Percentiles rank a stretch among this genome's conserved stretches.
Conservation (phyloP, 1,140 invertebrate genomes). For the Babylonia areolata region DNA sequence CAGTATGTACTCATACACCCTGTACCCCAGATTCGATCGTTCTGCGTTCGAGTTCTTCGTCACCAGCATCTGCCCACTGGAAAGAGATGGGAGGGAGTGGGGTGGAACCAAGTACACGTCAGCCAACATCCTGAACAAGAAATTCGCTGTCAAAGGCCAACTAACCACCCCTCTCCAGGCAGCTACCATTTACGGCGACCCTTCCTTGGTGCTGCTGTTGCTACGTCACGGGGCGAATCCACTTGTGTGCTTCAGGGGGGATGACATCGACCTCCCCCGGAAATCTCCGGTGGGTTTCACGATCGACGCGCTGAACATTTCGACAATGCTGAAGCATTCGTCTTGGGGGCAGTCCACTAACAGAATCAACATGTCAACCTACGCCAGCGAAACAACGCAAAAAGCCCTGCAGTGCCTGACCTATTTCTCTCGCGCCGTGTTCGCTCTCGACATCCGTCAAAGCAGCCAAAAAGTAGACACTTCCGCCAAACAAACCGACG, state of each 20-base stretch:
- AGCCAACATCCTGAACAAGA: constrained; percentile 38
- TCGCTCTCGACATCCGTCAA: constrained; percentile 22
- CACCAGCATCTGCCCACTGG: constrained; percentile 39
- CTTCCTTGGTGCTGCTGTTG: constrained; percentile 40
- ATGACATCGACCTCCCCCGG: background rate
- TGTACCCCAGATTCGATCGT: constrained; percentile 44
- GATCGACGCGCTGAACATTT: constrained; percentile 29
- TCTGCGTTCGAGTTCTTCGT: constrained; percentile 52
- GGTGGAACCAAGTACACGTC: background rate
- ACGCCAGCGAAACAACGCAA: background rate
- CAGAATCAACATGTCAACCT: background rate
- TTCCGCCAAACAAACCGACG: background rate
- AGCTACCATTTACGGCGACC: constrained; percentile 45
- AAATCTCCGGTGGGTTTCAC: constrained; percentile 22
- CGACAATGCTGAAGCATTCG: background rate
- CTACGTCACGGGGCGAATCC: constrained; percentile 53
- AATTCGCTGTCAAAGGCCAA: constrained; percentile 26
- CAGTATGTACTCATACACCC: constrained; percentile 43
- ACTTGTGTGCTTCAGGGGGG: constrained; percentile 16
- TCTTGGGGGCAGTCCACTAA: background rate
- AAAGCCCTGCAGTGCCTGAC: background rate
- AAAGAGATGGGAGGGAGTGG: constrained; percentile 16
- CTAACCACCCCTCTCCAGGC: constrained; percentile 48
- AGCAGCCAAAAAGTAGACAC: constrained; percentile 5
- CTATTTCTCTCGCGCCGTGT: constrained; percentile 21